Base-by-base conservation (phyloP, 1,140 invertebrate genomes). In the Ips nitidus region DNA sequence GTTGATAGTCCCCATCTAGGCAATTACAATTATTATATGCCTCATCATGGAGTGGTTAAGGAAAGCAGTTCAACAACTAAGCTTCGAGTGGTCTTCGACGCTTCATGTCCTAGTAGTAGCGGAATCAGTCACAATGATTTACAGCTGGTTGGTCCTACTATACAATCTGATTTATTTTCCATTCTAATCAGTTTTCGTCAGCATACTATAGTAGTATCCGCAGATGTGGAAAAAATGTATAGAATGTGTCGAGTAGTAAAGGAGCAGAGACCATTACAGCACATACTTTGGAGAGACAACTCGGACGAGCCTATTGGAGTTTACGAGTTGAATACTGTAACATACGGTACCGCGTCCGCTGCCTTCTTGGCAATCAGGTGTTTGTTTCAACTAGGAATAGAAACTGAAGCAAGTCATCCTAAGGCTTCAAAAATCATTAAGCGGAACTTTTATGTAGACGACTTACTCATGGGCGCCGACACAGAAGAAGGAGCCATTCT, bases 21-120 rank as follows among this genome's bases (percentile, higher is more conserved):
- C 3, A 55, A 68, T 3, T 40, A 38, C n/a, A 36, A 7, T 5
- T 77, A 71, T 65, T 83, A 83, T 72, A 65, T 83, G 8, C 80
- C 82, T 3, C 82, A 84, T 75, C 80, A 82, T 55, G 74, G 74
- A 1, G 78, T 83, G 0, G 39, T 81, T 2, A 73, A 75, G 2
- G 75, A 76, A 43, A 60, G 75, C 3, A 75, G 73, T 37, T 66
- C 64, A 0, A 78, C 78, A 4, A 80, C 79, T 2, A 75, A 73
- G 41, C 50, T 80, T 1, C 73, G 79, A n/a, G 74, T 77, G 2
- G 79, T 81, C 1, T 80, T 81, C 56, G 77, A 80, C 53, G 78
- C 72, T 1, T 79, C 79, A 2, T 70, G 70, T 4, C 76, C 62
- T 47, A 74, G 75, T 6, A 69, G 59, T 1, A 71, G 66, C 2